A percentile compares a stretch with the other conserved stretches of the same genome.
Conservation (phyloP, 2,113 vertebrate genomes). For the Brienomyrus brachyistius region DNA sequence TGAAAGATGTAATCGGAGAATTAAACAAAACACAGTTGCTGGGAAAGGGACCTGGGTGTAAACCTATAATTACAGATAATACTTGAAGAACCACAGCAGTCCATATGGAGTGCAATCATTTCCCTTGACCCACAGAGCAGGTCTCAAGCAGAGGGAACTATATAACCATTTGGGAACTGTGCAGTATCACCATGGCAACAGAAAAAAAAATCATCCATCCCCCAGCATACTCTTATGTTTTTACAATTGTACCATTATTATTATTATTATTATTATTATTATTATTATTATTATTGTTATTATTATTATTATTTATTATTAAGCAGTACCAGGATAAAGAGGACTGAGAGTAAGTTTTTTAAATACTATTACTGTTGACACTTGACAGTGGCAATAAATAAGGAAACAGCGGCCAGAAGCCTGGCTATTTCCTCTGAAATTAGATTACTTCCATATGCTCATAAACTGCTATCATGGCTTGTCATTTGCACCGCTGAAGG, state of each 20-base stretch:
- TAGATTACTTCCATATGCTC: neutral
- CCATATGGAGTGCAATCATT: conserved; percentile 5
- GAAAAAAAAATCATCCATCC: neutral
- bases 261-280: neutral
- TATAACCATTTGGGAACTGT: neutral
- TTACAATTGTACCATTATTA: neutral
- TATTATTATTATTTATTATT: neutral
- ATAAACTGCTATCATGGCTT: neutral
- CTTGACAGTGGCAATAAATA: neutral
- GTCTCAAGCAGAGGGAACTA: neutral
- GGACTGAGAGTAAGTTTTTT: neutral
- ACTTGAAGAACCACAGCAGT: neutral
- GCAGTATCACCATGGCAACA: neutral
- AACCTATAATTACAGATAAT: neutral
- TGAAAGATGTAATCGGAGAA: neutral
- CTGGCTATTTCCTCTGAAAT: neutral
- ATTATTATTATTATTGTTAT: neutral
- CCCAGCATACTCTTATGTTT: too few species aligned
- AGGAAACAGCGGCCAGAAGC: neutral
- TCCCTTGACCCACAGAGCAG: neutral
- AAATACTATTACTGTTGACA: neutral
- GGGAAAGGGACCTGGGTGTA: neutral
- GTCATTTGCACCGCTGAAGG: neutral
- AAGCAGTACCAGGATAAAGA: neutral
- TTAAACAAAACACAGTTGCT: neutral